phyloP scores from a whole-genome alignment of 2,888 invertebrate genomes.

The Limnephilus rhombicus region DNA sequence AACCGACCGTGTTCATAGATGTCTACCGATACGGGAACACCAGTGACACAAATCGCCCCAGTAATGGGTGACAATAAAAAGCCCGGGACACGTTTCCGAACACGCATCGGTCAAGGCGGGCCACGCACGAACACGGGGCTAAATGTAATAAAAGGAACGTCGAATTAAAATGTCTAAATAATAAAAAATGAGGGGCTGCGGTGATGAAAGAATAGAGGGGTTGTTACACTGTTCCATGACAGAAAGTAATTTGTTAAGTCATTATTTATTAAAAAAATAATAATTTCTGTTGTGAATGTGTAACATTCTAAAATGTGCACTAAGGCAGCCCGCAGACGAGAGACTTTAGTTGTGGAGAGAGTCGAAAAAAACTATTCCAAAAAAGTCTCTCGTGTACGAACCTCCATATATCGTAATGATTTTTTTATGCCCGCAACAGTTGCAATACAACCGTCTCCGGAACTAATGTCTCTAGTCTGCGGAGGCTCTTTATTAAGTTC shows the following conservation, averaged over 20 bases:
- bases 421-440: too few relatives aligned
- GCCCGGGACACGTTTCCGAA: constrained; percentile 16
- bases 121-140: neutral
- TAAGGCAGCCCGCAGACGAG: too few relatives aligned
- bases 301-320: too few relatives aligned
- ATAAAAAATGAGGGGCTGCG: neutral
- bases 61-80: constrained; percentile 24
- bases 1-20: neutral
- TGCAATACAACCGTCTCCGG: too few relatives aligned
- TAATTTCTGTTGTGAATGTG: too few relatives aligned
- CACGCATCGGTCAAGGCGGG: constrained; percentile 37
- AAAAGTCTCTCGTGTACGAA: too few relatives aligned
- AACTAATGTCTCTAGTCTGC: too few relatives aligned
- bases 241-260: neutral
- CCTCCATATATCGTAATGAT: too few relatives aligned
- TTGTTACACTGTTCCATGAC: neutral
- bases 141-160: constrained; percentile 17
- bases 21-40: neutral
- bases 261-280: too few relatives aligned
- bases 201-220: neutral
- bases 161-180: constrained; percentile 27
- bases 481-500: too few relatives aligned
- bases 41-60: constrained; percentile 25
- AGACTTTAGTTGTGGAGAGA: too few relatives aligned
- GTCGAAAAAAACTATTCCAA: too few relatives aligned